phyloP scores from a whole-genome alignment of 2,888 invertebrate genomes.

The Heliothis peltigera region DNA sequence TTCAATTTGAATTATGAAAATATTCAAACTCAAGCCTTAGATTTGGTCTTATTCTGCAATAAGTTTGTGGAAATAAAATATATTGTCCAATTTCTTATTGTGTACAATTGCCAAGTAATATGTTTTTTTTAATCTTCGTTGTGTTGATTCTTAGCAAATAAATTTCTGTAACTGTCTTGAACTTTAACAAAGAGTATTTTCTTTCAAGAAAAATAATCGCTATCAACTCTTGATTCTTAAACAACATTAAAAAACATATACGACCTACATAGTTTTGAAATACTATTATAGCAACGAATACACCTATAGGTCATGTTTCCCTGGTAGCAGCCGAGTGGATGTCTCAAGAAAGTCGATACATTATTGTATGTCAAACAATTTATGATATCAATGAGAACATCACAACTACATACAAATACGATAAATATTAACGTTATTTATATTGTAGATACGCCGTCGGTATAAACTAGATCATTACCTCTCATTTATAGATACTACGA shows the following conservation, averaged over 20 bases:
- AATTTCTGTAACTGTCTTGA: too few species aligned
- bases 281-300: not conserved
- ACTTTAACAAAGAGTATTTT: too few species aligned
- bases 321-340: not conserved
- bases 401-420: slow-evolving; percentile 8
- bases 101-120: not conserved
- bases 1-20: not conserved
- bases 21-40: not conserved
- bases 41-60: not conserved
- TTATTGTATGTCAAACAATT: not conserved
- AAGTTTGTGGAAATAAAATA: not conserved
- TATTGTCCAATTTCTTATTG: not conserved
- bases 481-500: not conserved
- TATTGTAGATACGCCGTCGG: slow-evolving; percentile 3
- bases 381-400: slow-evolving; percentile 27
- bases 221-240: too few species aligned
- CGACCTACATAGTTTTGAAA: not conserved
- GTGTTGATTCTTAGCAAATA: too few species aligned
- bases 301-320: not conserved
- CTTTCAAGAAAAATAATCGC: too few species aligned
- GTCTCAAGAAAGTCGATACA: slow-evolving; percentile 15
- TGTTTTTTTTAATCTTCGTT: not conserved
- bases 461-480: slow-evolving; percentile 14
- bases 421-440: slow-evolving; percentile 1
- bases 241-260: not conserved